phyloP scores from a whole-genome alignment of 2,888 invertebrate species.

The Romanomermis culicivorax region DNA sequence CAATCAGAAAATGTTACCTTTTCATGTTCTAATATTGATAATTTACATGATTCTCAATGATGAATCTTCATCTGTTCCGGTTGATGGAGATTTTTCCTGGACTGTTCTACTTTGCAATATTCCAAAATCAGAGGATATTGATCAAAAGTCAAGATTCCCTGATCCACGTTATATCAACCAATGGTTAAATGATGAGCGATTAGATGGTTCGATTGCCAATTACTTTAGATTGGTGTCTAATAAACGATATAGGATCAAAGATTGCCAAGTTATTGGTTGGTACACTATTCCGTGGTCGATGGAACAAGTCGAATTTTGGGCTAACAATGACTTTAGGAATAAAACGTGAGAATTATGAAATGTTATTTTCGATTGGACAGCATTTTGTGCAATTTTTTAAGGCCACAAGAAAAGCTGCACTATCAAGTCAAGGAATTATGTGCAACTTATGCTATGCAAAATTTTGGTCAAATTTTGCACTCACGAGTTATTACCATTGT shows the following conservation, averaged over 20 bases:
- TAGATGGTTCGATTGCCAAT: constrained; percentile 17
- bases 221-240: constrained; percentile 24
- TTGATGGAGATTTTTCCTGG: no score
- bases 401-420: constrained; percentile 13
- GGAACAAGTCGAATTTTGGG: neutral
- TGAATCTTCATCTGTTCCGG: no score
- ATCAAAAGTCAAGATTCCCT: no score
- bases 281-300: constrained; percentile 8
- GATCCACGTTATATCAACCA: no score
- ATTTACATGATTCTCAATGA: no score
- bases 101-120: no score
- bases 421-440: constrained; percentile 25
- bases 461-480: neutral
- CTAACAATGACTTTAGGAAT: no score
- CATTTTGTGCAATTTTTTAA: neutral
- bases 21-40: no score
- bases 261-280: constrained; percentile 23
- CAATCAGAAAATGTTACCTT: no score
- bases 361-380: no score
- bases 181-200: constrained; percentile 1
- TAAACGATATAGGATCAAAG: constrained; percentile 22
- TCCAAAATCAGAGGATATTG: no score
- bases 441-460: constrained; percentile 15
- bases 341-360: no score
- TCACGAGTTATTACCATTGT: constrained; percentile 19